Evolutionary conservation across 2,888 invertebrate species (phyloP).

Genomic region (Lochmaea crataegi): DNA sequence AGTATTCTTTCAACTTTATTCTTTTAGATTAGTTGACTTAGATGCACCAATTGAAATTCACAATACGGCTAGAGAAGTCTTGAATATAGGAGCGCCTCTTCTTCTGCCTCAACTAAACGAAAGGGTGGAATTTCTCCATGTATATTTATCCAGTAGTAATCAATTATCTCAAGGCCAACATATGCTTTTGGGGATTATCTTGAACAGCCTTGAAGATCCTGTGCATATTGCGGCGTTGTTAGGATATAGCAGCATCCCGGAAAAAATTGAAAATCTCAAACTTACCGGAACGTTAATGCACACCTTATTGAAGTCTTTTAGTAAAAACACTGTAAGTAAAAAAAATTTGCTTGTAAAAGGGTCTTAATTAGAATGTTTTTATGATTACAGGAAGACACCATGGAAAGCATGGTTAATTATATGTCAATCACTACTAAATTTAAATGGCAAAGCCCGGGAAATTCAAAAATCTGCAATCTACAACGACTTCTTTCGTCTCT

Average conservation of each 20-base stretch:
- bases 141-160: conserved; percentile 68
- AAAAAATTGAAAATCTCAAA: conserved; percentile 55
- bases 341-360: not conserved
- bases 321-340: conserved; percentile 67
- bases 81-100: conserved; percentile 71
- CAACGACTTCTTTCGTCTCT: conserved; percentile 69
- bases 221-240: conserved; percentile 70
- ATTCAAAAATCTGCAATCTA: conserved; percentile 63
- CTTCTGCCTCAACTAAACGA: conserved; percentile 71
- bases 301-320: conserved; percentile 65
- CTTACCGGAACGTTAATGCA: conserved; percentile 68
- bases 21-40: conserved; percentile 63
- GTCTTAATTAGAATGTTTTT: not conserved
- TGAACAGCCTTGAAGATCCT: conserved; percentile 72
- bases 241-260: conserved; percentile 63
- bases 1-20: no score
- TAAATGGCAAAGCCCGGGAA: conserved; percentile 58
- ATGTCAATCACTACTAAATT: conserved; percentile 53
- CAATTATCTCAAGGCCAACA: conserved; percentile 71
- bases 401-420: conserved; percentile 56
- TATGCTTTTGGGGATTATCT: conserved; percentile 71
- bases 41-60: conserved; percentile 67
- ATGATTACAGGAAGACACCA: conserved; percentile 55
- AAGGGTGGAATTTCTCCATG: conserved; percentile 70
- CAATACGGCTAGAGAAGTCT: conserved; percentile 68